Evolutionary conservation across 2,113 vertebrate genomes (phyloP), one percentile per base, ranked within the genome.

Genomic region (Carassius carassius): DNA sequence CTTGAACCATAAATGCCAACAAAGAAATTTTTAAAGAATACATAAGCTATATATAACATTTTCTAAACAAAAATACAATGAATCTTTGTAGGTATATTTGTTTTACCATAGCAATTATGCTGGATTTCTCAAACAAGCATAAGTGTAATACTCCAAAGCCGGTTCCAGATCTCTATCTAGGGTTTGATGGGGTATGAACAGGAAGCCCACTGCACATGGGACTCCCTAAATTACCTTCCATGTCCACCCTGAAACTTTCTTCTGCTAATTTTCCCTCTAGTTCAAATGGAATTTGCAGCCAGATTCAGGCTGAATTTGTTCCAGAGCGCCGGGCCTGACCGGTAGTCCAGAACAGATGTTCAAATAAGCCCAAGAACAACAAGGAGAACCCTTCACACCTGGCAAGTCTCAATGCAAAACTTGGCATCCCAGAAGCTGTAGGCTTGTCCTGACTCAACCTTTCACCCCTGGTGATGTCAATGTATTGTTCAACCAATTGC

Each of bases 391-490:
- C 90, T 90, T 92, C 91, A 93, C 90, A 94, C 94, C 94, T 95
- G 94, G 94, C 91, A 94, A 88, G 89, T 93, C 90, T 95, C 91
- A 91, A 85, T 35, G 90, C 92, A 93, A 89, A 94, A 94, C 90
- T 92, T 94, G 91, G 95, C 94, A 95, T 92, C 86, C 47, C 80
- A 81, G 92, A 92, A 82, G 89, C 89, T 89, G 80, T 89, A 92
- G 93, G 90, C 90, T 89, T 93, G 93, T 93, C 92, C 90, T 84
- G 89, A 90, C 89, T 87, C 92, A 91, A 94, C 95, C 96, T 94
- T 92, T 94, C 82, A 92, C 94, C 94, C 84, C 82, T 62, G 58
- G 86, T 94, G 95, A 94, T 95, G 95, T 95, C 93, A 92, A 91
- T 89, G 91, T 77, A 89, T 92, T 90, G 89, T 91, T 92, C 82